These are phyloP conservation scores for Petrophora chlorosata DNA, from an alignment of 2,888 invertebrate genomes.

Conservation along the genomic window DNA sequence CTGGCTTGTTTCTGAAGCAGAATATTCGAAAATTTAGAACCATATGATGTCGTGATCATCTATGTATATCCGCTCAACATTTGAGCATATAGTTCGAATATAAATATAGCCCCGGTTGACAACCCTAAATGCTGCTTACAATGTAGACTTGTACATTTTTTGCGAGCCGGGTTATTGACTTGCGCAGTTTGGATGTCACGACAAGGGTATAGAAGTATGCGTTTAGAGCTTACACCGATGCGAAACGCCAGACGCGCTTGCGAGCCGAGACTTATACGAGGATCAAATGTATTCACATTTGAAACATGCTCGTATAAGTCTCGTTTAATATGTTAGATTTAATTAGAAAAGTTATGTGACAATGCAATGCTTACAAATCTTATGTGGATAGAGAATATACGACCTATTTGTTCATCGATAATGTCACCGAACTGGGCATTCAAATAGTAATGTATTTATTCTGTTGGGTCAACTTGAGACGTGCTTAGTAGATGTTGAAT, in stretches of 20 bases:
- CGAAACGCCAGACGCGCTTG: constrained; percentile 32
- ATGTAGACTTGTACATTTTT: constrained; percentile 74
- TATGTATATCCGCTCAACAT: too few species aligned
- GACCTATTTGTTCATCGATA: not conserved
- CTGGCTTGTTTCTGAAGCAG: too few species aligned
- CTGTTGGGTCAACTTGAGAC: not conserved
- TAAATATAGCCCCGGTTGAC: too few species aligned
- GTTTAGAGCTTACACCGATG: constrained; percentile 38
- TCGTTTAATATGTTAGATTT: constrained; percentile 32
- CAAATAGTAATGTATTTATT: too few species aligned
- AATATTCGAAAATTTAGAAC: too few species aligned
- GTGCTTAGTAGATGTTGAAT: not conserved
- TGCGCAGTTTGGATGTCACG: constrained; percentile 72
- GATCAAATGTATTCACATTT: too few species aligned
- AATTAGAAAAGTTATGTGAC: constrained; percentile 24
- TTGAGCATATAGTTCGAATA: too few species aligned
- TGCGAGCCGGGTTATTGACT: constrained; percentile 75
- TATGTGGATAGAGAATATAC: not conserved
- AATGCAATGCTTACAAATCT: not conserved
- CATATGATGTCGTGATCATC: too few species aligned
- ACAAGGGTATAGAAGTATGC: constrained; percentile 66
- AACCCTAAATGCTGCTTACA: constrained; percentile 67
- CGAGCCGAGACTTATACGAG: too few species aligned
- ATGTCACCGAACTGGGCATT: constrained; percentile 5
- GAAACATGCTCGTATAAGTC: constrained; percentile 29